Base-by-base conservation (phyloP, 1,140 invertebrate genomes). In the Luehdorfia chinensis region DNA sequence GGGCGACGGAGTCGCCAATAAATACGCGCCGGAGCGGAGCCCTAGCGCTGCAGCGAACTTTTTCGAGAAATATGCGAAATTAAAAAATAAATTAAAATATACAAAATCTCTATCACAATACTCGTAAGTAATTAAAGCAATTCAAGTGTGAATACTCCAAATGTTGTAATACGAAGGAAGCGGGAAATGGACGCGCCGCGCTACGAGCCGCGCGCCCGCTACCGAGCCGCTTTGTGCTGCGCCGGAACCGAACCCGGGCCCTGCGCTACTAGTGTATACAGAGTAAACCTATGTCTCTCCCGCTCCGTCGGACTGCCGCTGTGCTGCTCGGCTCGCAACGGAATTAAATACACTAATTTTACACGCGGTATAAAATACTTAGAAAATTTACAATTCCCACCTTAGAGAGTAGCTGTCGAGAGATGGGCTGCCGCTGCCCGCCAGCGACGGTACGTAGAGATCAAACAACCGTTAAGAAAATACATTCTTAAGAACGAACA, bases 81-180 rank as follows among this genome's bases (percentile, higher is more conserved):
- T 80, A 79, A 76, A n/a, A 75, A 76, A 81, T 81, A 85, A 85
- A 84, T 81, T 84, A 85, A n/a, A 78, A 80, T 84, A 85, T 83
- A 85, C 79, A 84, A 85, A 84, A 85, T 83, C 78, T 85, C 81
- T 85, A 85, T 84, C 81, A 84, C 81, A 85, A 85, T 84, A 84
- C 78, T 84, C 77, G 81, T 83, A 85, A 85, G 81, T 84, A 85
- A 85, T 85, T 85, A 83, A 85, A 85, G 81, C 81, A 71, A 81
- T 80, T 79, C 75, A 80, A 71, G 66, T 79, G 76, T 79, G 78
- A 83, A 83, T 83, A 79, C 77, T 83, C 74, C 72, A 77, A 77
- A 77, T 61, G 69, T 83, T 71, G 66, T 64, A 70, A 70, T 77
- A 75, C 74, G 68, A 72, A 69, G 51, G 58, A 73, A 71, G 69